Conservation (phyloP, 1,140 invertebrate species). For the Orchesella cincta region DNA sequence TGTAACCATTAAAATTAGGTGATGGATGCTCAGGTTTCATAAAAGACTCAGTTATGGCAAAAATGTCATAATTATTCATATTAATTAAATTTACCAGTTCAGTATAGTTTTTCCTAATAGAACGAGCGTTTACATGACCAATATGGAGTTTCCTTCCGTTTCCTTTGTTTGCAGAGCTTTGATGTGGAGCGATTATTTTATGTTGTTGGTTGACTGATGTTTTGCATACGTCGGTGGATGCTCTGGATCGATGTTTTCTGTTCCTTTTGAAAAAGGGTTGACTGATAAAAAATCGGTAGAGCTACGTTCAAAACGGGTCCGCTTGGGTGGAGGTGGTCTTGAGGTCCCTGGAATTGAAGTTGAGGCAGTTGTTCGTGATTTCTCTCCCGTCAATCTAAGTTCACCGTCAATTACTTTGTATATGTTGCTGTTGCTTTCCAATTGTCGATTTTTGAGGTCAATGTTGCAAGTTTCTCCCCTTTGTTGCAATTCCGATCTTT, state of each 20-base stretch:
- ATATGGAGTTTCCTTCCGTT: background rate
- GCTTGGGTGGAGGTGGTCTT: background rate
- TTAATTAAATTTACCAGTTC: background rate
- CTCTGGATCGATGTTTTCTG: too few relatives aligned
- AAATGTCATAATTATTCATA: background rate
- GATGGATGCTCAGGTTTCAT: background rate
- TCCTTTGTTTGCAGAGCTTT: background rate
- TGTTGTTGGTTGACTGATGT: background rate
- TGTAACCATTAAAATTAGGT: background rate
- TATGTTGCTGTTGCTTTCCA: background rate
- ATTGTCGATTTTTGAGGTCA: too few relatives aligned
- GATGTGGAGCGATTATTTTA: background rate
- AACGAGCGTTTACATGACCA: background rate
- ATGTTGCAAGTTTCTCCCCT: background rate
- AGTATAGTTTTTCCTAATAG: background rate
- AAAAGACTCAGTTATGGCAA: background rate
- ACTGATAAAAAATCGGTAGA: too few relatives aligned
- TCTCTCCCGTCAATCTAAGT: background rate
- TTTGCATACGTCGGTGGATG: background rate
- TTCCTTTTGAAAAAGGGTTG: too few relatives aligned
- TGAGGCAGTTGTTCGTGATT: background rate
- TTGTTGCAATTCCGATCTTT: background rate
- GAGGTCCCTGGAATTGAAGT: background rate
- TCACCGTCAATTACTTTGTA: background rate
- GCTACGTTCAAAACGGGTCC: background rate